Percentiles rank a stretch among this genome's conserved stretches.
Conservation (phyloP, 35 echinoderm and acorn worm species). For the Lytechinus pictus region DNA sequence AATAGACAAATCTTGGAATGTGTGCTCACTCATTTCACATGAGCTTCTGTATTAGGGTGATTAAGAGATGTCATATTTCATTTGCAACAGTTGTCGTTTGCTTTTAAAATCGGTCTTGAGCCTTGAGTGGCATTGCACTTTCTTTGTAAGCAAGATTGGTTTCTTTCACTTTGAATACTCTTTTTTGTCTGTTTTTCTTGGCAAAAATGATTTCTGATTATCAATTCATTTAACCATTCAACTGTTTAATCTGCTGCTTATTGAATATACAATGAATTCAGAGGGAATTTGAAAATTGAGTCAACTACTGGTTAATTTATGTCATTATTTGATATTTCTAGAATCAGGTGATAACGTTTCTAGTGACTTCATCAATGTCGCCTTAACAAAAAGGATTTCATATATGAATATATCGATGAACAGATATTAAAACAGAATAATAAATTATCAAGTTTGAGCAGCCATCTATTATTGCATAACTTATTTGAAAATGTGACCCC, state of each 20-base stretch:
- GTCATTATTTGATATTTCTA: neutral
- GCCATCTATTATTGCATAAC: neutral
- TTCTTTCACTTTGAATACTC: neutral
- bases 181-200: neutral
- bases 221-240: no score
- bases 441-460: neutral
- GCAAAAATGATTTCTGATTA: neutral
- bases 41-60: neutral
- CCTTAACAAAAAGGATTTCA: neutral
- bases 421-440: no score
- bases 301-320: no score
- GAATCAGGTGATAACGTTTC: neutral
- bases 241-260: neutral
- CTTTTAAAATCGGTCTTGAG: neutral
- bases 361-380: neutral
- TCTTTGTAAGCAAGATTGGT: neutral
- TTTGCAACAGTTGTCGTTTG: neutral
- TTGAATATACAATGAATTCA: no score
- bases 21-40: neutral
- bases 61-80: conserved; percentile 46
- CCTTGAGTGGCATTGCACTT: neutral
- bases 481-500: neutral
- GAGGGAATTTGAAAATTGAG: no score
- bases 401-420: neutral
- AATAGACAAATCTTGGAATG: neutral